phyloP scores from a whole-genome alignment of 2,888 invertebrate species.

The Standfussiana lucernea region DNA sequence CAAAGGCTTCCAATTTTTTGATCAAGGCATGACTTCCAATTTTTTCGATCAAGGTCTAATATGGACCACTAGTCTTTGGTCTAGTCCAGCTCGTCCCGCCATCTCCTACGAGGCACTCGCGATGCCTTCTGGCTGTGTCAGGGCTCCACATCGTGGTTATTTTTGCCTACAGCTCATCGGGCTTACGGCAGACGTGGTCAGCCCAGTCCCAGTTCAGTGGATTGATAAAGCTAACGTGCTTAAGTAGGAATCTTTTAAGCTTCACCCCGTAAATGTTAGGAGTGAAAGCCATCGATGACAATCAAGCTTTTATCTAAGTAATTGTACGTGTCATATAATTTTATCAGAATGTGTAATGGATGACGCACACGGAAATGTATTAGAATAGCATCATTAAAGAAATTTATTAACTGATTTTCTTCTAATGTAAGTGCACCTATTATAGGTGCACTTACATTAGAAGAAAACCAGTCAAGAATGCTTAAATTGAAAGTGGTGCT shows the following conservation, averaged over 20 bases:
- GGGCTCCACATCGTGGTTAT: background rate
- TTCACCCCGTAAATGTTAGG: background rate
- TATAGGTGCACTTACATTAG: background rate
- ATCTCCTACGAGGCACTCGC: background rate
- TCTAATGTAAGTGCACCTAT: too few species aligned
- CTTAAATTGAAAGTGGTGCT: background rate
- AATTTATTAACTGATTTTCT: too few species aligned
- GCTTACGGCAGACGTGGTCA: background rate
- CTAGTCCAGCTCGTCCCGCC: background rate
- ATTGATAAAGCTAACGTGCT: background rate
- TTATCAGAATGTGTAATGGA: conserved; percentile 17
- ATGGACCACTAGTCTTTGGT: background rate
- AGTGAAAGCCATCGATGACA: background rate
- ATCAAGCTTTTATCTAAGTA: conserved; percentile 14
- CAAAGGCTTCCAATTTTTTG: background rate
- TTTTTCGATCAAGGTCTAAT: background rate
- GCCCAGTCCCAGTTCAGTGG: background rate
- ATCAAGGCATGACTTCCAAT: background rate
- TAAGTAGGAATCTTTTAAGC: background rate
- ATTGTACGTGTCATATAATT: background rate
- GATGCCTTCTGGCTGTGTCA: background rate
- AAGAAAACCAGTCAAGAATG: background rate
- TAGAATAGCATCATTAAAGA: background rate
- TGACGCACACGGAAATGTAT: conserved; percentile 4
- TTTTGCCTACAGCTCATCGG: background rate